Conservation (phyloP, 92 coral and sea anemone species). For the Porites evermanni region DNA sequence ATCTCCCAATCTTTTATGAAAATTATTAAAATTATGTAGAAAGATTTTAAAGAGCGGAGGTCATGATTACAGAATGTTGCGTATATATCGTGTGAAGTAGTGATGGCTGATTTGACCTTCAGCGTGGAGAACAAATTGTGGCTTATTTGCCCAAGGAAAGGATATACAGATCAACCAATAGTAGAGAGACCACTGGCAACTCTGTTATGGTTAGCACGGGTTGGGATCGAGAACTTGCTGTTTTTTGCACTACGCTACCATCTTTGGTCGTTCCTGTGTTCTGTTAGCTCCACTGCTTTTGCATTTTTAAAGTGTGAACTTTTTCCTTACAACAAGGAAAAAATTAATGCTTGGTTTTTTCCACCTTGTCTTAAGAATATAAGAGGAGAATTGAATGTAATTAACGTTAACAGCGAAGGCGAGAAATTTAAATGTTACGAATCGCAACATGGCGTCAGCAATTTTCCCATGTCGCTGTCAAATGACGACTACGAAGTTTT, state of each 20-base stretch:
- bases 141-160: not conserved
- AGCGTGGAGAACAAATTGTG: not conserved
- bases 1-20: too few relatives aligned
- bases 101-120: not conserved
- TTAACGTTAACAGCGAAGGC: conserved; percentile 2
- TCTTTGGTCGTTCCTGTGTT: too few relatives aligned
- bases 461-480: not conserved
- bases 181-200: not conserved
- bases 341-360: not conserved
- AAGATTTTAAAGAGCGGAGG: not conserved
- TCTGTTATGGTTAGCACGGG: not conserved
- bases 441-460: not conserved
- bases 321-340: not conserved
- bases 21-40: too few relatives aligned
- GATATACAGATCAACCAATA: not conserved
- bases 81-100: too few relatives aligned
- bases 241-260: not conserved
- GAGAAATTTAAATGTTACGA: not conserved
- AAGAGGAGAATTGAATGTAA: not conserved
- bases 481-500: not conserved
- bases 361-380: not conserved
- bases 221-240: not conserved
- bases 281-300: too few relatives aligned
- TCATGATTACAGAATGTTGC: not conserved
- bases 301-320: too few relatives aligned